Percentiles rank a stretch among this genome's conserved stretches.
Conservation (phyloP, 2,113 vertebrate species). For the Drymodes brunneopygia region DNA sequence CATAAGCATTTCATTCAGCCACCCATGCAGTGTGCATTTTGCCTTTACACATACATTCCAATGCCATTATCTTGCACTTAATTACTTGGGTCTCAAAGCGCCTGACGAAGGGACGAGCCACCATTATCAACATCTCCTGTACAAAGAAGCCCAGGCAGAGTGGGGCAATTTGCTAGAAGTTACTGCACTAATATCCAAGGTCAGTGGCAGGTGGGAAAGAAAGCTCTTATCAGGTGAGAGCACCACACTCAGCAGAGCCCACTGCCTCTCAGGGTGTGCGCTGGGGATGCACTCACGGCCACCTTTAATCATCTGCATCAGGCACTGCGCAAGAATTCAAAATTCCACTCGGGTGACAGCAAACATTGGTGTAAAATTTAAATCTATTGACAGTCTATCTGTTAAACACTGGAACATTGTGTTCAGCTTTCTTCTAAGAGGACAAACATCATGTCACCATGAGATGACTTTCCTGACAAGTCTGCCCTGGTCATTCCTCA, state of each 20-base stretch:
- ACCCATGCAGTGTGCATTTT: neutral
- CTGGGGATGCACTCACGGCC: neutral
- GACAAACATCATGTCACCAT: neutral
- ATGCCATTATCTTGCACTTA: neutral
- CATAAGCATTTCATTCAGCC: constrained; percentile 32
- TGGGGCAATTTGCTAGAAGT: neutral
- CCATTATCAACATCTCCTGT: neutral
- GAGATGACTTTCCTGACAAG: neutral
- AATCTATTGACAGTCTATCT: neutral
- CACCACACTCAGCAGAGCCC: neutral
- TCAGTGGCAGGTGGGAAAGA: neutral
- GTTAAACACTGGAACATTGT: neutral
- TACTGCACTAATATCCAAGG: constrained; percentile 20
- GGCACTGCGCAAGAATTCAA: neutral
- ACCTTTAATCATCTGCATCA: neutral
- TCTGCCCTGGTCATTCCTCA: neutral
- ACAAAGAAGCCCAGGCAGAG: neutral
- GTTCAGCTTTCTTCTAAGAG: neutral
- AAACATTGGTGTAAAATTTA: neutral
- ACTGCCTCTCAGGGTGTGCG: neutral
- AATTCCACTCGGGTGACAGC: neutral
- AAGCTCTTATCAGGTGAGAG: neutral
- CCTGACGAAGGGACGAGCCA: neutral
- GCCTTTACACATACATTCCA: neutral
- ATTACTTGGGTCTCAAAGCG: constrained; percentile 30